Percentiles rank a stretch among this genome's conserved stretches.
Conservation (phyloP, 1,140 invertebrate species). For the Wasmannia auropunctata region DNA sequence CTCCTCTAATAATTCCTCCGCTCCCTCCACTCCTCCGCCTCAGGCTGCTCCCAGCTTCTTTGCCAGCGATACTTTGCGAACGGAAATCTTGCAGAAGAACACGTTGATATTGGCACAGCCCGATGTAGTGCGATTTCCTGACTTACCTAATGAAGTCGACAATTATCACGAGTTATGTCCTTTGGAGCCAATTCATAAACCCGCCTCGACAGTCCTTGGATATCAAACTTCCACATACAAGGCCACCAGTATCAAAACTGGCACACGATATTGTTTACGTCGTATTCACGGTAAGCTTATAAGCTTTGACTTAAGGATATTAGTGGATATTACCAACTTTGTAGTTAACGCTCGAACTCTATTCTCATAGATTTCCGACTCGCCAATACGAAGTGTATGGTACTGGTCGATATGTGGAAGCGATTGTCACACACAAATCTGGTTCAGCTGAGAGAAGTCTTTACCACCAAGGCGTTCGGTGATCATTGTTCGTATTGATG, state of each 20-base stretch:
- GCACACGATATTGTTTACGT: conserved; percentile 93
- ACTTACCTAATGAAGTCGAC: conserved; percentile 94
- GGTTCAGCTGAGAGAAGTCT: conserved; percentile 95
- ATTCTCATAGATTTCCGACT: conserved; percentile 89
- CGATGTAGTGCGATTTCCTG: conserved; percentile 88
- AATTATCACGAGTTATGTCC: conserved; percentile 96
- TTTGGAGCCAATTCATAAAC: conserved; percentile 89
- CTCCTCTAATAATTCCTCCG: conserved; percentile 81
- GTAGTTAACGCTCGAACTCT: neutral
- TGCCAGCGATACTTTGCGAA: conserved; percentile 90
- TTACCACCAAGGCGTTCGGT: conserved; percentile 97
- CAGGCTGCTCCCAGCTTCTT: conserved; percentile 87
- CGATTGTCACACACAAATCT: conserved; percentile 97
- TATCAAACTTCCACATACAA: conserved; percentile 96
- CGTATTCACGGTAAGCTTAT: conserved; percentile 93
- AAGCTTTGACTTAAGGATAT: neutral
- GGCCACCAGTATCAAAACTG: conserved; percentile 95
- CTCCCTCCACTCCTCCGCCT: conserved; percentile 85
- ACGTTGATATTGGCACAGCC: conserved; percentile 90
- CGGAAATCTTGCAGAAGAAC: conserved; percentile 92
- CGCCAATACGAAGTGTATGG: conserved; percentile 93
- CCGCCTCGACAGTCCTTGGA: conserved; percentile 88
- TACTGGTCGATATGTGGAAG: conserved; percentile 96
- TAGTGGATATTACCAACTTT: neutral
- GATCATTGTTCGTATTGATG: conserved; percentile 93